Evolutionary conservation across 1,140 invertebrate genomes (phyloP).

Genomic region (Drosophila nigrodunni): DNA sequence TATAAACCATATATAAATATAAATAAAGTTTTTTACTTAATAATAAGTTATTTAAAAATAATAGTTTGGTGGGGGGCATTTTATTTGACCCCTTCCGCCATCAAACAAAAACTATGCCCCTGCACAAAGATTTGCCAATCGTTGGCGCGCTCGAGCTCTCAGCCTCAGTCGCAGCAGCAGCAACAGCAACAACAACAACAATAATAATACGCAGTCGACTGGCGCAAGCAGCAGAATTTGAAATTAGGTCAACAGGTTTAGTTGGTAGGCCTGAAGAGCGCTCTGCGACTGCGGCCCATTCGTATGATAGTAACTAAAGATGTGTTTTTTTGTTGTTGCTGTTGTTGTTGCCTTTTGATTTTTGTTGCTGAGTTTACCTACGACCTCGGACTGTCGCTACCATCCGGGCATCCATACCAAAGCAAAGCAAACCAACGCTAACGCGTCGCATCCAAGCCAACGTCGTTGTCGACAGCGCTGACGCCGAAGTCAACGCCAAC

Average conservation of each 20-base stretch:
- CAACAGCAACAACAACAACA: conserved; percentile 63
- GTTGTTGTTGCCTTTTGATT: conserved; percentile 33
- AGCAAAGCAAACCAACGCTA: neutral
- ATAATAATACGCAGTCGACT: conserved; percentile 57
- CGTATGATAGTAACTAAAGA: conserved; percentile 71
- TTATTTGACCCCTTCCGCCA: conserved; percentile 14
- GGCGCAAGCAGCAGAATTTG: conserved; percentile 76
- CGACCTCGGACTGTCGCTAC: conserved; percentile 55
- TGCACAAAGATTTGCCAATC: conserved; percentile 78
- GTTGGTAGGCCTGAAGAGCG: conserved; percentile 65
- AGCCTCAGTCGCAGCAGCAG: conserved; percentile 53
- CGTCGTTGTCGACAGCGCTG: conserved; percentile 29
- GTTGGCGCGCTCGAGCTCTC: conserved; percentile 63
- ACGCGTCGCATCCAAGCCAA: conserved; percentile 45
- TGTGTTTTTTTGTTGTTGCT: conserved; percentile 65
- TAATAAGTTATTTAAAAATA: neutral
- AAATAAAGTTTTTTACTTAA: neutral
- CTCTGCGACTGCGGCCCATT: conserved; percentile 63
- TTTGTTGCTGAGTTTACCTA: conserved; percentile 45
- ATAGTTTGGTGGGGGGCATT: neutral
- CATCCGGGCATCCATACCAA: conserved; percentile 46
- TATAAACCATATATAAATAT: no score
- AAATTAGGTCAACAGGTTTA: conserved; percentile 83
- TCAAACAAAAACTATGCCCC: conserved; percentile 43
- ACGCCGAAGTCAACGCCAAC: conserved; percentile 60